Evolutionary conservation across 1,140 invertebrate genomes (phyloP).

Genomic region (Heliconius hewitsoni): DNA sequence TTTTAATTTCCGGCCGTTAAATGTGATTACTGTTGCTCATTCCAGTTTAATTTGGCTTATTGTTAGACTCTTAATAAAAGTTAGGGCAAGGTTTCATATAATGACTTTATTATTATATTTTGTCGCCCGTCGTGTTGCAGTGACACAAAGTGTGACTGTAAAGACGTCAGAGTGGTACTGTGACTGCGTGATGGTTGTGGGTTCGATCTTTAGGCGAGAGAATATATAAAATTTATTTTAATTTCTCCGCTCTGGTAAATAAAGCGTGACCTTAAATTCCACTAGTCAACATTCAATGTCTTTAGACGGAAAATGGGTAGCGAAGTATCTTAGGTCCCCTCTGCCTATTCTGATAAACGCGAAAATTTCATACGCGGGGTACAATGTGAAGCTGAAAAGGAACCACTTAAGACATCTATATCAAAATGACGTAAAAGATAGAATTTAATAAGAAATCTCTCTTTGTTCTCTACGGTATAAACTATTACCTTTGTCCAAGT

Average conservation of each 20-base stretch:
- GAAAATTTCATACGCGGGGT: too few relatives aligned
- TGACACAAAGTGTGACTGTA: neutral
- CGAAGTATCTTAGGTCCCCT: neutral
- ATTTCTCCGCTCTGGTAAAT: too few relatives aligned
- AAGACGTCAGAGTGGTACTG: neutral
- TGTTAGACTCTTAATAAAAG: neutral
- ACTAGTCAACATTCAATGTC: neutral
- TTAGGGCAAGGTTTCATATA: neutral
- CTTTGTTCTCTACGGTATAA: too few relatives aligned
- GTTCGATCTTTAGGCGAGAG: neutral
- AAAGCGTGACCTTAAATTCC: too few relatives aligned
- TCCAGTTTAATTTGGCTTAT: slow-evolving; percentile 9
- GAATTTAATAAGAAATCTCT: too few relatives aligned
- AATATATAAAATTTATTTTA: neutral
- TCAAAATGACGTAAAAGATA: too few relatives aligned
- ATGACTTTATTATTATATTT: neutral
- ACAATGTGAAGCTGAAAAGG: too few relatives aligned
- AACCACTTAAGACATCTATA: too few relatives aligned
- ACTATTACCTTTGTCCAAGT: too few relatives aligned
- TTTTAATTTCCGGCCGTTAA: slow-evolving; percentile 6
- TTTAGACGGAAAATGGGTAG: neutral
- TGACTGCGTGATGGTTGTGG: neutral
- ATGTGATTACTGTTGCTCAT: neutral
- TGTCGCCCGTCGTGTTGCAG: neutral
- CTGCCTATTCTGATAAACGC: too few relatives aligned